A percentile compares a stretch with the other conserved stretches of the same genome.
Conservation (phyloP, 2,113 vertebrate genomes). For the Megaleporinus macrocephalus region DNA sequence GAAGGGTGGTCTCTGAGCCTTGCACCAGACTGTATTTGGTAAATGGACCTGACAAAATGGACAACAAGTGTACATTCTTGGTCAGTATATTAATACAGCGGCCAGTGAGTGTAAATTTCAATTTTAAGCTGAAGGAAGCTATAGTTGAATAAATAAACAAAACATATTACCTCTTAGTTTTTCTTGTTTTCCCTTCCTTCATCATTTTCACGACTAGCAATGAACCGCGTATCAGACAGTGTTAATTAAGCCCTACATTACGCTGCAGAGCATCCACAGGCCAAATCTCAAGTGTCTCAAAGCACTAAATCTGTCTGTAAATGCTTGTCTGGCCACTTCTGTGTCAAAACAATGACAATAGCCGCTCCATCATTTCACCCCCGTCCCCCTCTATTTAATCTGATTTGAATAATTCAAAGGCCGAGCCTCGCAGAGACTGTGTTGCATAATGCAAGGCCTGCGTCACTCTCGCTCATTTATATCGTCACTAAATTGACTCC, state of each 20-base stretch:
- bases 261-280: slow-evolving; percentile 26
- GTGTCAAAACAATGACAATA: slow-evolving; percentile 35
- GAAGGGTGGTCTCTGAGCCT: too few relatives aligned
- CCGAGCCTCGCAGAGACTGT: slow-evolving; percentile 8
- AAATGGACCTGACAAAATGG: too few relatives aligned
- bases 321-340: slow-evolving; percentile 36
- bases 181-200: not conserved
- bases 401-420: slow-evolving; percentile 46
- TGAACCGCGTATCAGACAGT: not conserved
- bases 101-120: too few relatives aligned
- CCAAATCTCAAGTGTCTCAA: slow-evolving; percentile 38
- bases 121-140: too few relatives aligned
- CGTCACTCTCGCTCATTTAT: slow-evolving; percentile 26
- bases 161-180: too few relatives aligned
- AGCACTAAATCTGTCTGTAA: slow-evolving; percentile 42
- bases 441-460: slow-evolving; percentile 38
- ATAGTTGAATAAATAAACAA: too few relatives aligned
- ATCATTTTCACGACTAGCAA: not conserved
- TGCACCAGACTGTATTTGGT: too few relatives aligned
- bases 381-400: slow-evolving; percentile 25
- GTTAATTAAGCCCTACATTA: slow-evolving; percentile 25
- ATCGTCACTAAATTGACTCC: slow-evolving; percentile 15
- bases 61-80: too few relatives aligned
- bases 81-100: too few relatives aligned
- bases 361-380: slow-evolving; percentile 26